Evolutionary conservation across 1,140 invertebrate genomes (phyloP), one percentile per base, ranked within the genome.

Genomic region (Heliconius hermathena): DNA sequence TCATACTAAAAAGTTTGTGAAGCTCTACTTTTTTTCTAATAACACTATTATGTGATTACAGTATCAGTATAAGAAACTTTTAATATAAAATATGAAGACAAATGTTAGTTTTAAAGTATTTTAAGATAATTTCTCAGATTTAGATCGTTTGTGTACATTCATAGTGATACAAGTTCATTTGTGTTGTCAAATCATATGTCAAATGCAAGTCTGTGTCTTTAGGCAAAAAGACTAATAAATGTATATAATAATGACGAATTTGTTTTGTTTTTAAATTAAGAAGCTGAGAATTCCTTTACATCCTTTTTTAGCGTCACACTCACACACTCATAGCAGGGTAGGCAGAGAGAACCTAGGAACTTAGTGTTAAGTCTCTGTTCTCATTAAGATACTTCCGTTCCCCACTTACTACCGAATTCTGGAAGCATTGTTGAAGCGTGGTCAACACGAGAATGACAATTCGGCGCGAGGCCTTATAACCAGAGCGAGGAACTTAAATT

Each of bases 161-260:
- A 66, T 76, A 66, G 49, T 46, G 29, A 76, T 66, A 60, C 54
- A 66, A 52, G 46, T 71, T 71, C 13, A 52, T 20, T 71, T 33
- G 26, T 29, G 54, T 26, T 52, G 70, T 76, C 74, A 33, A 74
- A 75, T 38, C 57, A 38, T 49, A 54, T 38, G 49, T 78, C 52
- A 36, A 60, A 78, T 54, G 49, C 11, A 57, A 26, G 52, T 70
- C 22, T 38, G 52, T 78, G 22, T 78, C 36, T 74, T 78, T 78
- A 33, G 36, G 52, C 54, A 85, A 87, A 86, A 85, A 90, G 85
- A 89, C 86, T 84, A 90, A 89, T 90, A 90, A 87, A 90, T 89
- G 89, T 90, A 89, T 86, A 88, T 90, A 89, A 66, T 66, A 66
- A 26, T 66, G 60, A 66, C 2, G 3, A 26, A 3, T 13, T 66